phyloP scores from a whole-genome alignment of 2,113 vertebrate genomes.

The Murina feae region DNA sequence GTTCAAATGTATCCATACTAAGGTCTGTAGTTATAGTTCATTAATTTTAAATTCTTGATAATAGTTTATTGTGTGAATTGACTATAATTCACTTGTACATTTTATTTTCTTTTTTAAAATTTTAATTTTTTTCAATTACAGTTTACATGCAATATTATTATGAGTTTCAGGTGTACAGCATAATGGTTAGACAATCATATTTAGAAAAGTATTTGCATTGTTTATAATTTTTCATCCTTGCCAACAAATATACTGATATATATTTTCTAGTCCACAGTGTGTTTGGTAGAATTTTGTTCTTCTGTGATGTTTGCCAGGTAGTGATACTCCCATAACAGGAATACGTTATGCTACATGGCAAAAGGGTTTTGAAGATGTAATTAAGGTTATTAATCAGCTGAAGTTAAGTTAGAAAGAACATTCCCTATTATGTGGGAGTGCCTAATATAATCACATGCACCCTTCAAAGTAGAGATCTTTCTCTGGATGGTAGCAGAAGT shows the following conservation, averaged over 20 bases:
- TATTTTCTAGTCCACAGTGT: background rate
- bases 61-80: background rate
- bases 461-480: background rate
- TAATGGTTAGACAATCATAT: background rate
- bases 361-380: background rate
- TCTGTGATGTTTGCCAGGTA: background rate
- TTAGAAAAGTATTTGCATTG: background rate
- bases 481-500: background rate
- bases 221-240: background rate
- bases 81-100: background rate
- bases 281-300: background rate
- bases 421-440: too few relatives aligned
- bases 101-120: background rate
- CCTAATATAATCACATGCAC: background rate
- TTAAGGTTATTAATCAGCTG: background rate
- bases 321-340: background rate
- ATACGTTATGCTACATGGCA: background rate
- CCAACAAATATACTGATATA: background rate
- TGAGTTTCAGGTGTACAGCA: background rate
- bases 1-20: background rate
- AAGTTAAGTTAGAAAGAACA: background rate
- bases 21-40: background rate
- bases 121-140: background rate
- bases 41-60: background rate
- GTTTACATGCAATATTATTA: background rate